Base-by-base conservation (phyloP, 2,113 vertebrate genomes). In the Callipepla californica region DNA sequence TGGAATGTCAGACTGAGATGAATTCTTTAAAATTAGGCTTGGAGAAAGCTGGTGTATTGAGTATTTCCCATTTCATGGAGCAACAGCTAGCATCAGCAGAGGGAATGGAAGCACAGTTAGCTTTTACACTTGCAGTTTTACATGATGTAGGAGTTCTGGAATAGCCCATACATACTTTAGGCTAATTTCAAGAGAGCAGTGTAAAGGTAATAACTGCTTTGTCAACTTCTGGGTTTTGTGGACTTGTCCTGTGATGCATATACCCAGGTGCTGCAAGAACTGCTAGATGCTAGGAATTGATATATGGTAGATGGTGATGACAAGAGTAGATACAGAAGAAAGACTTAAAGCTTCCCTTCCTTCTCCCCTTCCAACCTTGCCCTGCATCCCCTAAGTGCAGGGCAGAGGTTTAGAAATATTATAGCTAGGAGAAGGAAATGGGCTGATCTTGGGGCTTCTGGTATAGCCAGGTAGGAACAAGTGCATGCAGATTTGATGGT, bases 121-220 rank as follows among this genome's bases (percentile, higher is more conserved):
- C 14, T 92, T 83, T 90, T 55, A 74, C 7, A 11, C 61, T 47
- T 91, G 48, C 78, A 91, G 82, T 87, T 92, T 82, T 69, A 87
- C 22, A 25, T 78, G 51, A 3, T 69, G 59, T 26, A 10, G 70
- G 75, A 81, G 30, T 50, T 82, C 44, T 92, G 53, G 45, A 92
- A 34, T 6, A 70, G 65, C 30, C 26, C 61, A 19, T n/a, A 57
- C 74, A 53, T 47, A 73, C 44, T 80, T 90, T 38, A 45, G 32
- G 30, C 23, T 63, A 22, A 23, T 68, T 87, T 81, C 40, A 78
- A 17, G 34, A 76, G 40, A 68, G 50, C 15, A 21, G 21, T 70
- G 8, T 81, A 62, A 72, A 86, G 28, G 44, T 63, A 80, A n/a
- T 79, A 67, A 80, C 19, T 88, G 21, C 7, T 21, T 50, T n/a